These are phyloP conservation scores for Hemaris fuciformis DNA, from an alignment of 2,888 invertebrate genomes.

Conservation along the genomic window DNA sequence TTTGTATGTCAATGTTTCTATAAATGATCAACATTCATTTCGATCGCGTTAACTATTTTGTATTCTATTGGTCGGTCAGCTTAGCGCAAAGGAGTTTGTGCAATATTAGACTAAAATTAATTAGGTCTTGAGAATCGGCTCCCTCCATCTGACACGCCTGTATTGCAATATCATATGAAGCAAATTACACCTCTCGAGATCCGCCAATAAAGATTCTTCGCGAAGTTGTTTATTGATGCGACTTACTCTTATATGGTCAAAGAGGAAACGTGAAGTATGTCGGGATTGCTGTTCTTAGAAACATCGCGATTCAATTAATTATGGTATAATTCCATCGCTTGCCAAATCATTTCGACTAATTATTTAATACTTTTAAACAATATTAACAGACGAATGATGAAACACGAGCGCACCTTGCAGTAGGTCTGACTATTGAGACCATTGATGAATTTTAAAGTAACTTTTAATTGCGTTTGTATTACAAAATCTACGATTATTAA, in stretches of 20 bases:
- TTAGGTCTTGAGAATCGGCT: not conserved
- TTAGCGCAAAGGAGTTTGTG: too few species aligned
- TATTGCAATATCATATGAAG: not conserved
- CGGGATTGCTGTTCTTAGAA: constrained; percentile 20
- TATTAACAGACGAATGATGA: too few species aligned
- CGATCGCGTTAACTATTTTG: not conserved
- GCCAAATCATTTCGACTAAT: too few species aligned
- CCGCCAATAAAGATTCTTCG: constrained; percentile 24
- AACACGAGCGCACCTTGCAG: too few species aligned
- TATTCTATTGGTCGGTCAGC: not conserved
- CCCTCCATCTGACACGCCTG: not conserved
- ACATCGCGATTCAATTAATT: not conserved
- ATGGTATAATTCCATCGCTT: not conserved
- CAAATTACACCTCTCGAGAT: not conserved
- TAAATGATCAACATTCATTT: not conserved
- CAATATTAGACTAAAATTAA: not conserved
- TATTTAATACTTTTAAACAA: too few species aligned
- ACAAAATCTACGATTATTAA: too few species aligned
- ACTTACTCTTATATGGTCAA: constrained; percentile 24
- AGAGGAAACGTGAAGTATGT: constrained; percentile 26
- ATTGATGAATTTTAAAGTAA: too few species aligned
- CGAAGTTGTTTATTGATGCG: constrained; percentile 18
- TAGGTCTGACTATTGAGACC: too few species aligned
- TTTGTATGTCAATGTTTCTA: not conserved
- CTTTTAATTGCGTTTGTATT: too few species aligned